Base-by-base conservation (phyloP, 2,888 invertebrate genomes). In the Spilarctia lutea region DNA sequence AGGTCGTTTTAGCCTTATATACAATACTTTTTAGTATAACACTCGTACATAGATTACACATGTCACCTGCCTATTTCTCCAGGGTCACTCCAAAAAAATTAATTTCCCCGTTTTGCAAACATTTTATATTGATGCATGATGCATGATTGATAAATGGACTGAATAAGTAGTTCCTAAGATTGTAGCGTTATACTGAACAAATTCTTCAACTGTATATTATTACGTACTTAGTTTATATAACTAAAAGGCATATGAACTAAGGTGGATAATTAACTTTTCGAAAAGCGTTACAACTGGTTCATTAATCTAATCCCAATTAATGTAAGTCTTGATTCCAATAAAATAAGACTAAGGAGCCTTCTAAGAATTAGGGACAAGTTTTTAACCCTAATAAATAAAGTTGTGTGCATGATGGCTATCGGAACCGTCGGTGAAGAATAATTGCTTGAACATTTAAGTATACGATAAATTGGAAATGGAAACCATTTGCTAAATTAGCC, bases 341-440 rank as follows among this genome's bases (percentile, higher is more conserved):
- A 69, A 52, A 35, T 69, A 48, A 30, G 30, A 30, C 30, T 63
- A 30, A 63, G 30, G 8, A 30, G 18, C 18, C 30, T 73, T 73
- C 69, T 42, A 56, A 75, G 68, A 71, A 72, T 48, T 52, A 45
- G 52, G 60, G 45, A 56, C 30, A 30, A 65, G 33, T 69, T 60
- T 65, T 60, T 33, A 20, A 69, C 73, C 66, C 35, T 65, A 52
- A 69, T 67, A 73, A 70, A 74, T 65, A 52, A 69, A 74, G 65
- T 65, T 35, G 35, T 65, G 56, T 39, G 20, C 24, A 39, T 42
- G 73, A 66, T 65, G 30, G 35, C 39, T 65, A 74, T 69, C 73
- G 52, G 13, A 13, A 74, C 48, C 48, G 27, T 52, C 8, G 13
- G 27, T 0, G 20, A 35, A 27, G 48, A 48, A 48, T 74, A 65